Evolutionary conservation across 2,888 invertebrate species (phyloP).

Genomic region (Furcula furcula): DNA sequence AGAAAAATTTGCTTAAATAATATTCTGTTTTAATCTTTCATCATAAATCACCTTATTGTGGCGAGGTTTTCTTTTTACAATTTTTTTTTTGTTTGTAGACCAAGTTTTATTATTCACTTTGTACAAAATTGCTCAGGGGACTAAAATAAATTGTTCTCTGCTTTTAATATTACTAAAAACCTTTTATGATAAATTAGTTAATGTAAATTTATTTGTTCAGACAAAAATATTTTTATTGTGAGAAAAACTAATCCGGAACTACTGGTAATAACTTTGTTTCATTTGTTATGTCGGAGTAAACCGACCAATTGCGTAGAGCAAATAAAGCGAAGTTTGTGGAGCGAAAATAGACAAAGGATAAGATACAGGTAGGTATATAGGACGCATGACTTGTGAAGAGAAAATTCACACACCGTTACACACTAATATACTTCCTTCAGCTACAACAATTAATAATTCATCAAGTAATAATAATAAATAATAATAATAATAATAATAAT

Average conservation of each 20-base stretch:
- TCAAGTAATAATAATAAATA: too few species aligned
- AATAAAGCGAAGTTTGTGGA: slow-evolving; percentile 72
- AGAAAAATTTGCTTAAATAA: too few species aligned
- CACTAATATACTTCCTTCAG: slow-evolving; percentile 44
- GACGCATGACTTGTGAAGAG: slow-evolving; percentile 58
- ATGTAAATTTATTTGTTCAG: slow-evolving; percentile 20
- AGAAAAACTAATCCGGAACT: slow-evolving; percentile 60
- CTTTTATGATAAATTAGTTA: slow-evolving; percentile 6
- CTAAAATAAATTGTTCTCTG: neutral
- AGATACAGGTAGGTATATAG: slow-evolving; percentile 75
- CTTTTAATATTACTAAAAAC: neutral
- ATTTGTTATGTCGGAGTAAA: slow-evolving; percentile 71
- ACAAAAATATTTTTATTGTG: slow-evolving; percentile 38
- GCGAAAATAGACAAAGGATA: slow-evolving; percentile 77
- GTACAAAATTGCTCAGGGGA: neutral
- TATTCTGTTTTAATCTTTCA: too few species aligned
- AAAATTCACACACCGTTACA: slow-evolving; percentile 60
- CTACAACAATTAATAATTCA: too few species aligned
- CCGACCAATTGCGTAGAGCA: slow-evolving; percentile 70
- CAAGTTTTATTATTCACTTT: neutral
- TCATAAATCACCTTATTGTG: neutral
- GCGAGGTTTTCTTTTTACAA: neutral
- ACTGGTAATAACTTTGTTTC: slow-evolving; percentile 68
- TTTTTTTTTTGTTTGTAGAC: neutral
- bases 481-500: too few species aligned